phyloP scores from a whole-genome alignment of 2,888 invertebrate species.

The Ophraella communa region DNA sequence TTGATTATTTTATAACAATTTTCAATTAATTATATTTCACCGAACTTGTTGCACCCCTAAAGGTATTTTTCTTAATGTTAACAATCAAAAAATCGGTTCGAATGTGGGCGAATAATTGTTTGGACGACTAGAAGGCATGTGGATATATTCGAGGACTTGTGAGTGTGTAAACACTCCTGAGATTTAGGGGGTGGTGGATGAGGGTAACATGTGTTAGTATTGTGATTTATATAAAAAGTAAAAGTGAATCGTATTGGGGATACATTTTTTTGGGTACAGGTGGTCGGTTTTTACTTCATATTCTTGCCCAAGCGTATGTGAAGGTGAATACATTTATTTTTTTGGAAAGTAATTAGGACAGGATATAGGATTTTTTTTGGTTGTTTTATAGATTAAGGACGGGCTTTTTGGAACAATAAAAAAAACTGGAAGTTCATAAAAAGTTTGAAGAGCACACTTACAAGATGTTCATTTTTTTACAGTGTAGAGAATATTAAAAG shows the following conservation, averaged over 20 bases:
- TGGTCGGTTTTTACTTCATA: constrained; percentile 43
- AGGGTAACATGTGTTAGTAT: constrained; percentile 47
- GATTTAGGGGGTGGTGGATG: constrained; percentile 44
- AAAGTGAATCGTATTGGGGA: constrained; percentile 42
- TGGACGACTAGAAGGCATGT: constrained; percentile 40
- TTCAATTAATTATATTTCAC: constrained; percentile 36
- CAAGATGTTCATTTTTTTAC: constrained; percentile 37
- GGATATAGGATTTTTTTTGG: constrained; percentile 38
- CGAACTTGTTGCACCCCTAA: constrained; percentile 1
- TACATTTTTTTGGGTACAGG: constrained; percentile 46
- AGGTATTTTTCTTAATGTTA: constrained; percentile 4
- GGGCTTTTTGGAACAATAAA: constrained; percentile 17
- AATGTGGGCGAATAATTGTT: constrained; percentile 21
- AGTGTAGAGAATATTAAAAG: neutral
- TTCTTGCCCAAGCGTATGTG: constrained; percentile 25
- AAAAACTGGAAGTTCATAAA: constrained; percentile 23
- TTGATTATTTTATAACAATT: constrained; percentile 38
- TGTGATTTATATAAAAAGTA: constrained; percentile 45
- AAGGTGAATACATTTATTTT: constrained; percentile 36
- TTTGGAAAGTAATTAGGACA: constrained; percentile 35
- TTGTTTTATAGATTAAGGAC: constrained; percentile 19
- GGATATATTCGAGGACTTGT: constrained; percentile 34
- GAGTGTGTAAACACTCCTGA: constrained; percentile 44
- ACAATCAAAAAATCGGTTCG: neutral
- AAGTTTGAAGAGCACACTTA: constrained; percentile 27